Base-by-base conservation (phyloP, 2,113 vertebrate genomes). In the Catagonus wagneri region DNA sequence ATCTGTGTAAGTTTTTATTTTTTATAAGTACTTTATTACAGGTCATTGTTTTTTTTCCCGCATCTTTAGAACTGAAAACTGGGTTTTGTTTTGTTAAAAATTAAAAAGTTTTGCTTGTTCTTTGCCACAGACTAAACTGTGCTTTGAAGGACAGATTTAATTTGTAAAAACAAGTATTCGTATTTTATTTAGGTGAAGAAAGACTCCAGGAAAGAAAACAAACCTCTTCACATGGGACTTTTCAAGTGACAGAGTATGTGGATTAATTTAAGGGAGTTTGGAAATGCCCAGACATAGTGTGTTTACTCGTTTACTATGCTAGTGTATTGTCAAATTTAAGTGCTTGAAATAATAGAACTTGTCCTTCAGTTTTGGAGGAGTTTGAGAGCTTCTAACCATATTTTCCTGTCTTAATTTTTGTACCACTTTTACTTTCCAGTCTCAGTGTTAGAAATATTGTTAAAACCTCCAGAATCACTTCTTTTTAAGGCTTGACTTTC, bases 11-110 rank as follows among this genome's bases (percentile, higher is more conserved):
- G 76, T n/a, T 72, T 72, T 72, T 12, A 39, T 72, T 25, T 72
- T 71, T 94, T 65, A 61, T 50, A 90, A 86, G 39, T 86, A 72
- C 96, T 96, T 86, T 91, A 85, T 95, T 96, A 84, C 20, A 74
- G 86, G 76, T 54, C 34, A 36, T 90, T 94, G 50, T n/a, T n/a
- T n/a, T n/a, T n/a, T n/a, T n/a, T n/a, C n/a, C n/a, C n/a, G n/a
- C n/a, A n/a, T 61, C 23, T 89, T 94, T 94, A 69, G 63, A 91
- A 75, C 87, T 61, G 81, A 83, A 96, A 89, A 74, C 29, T 79
- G 11, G 50, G 23, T 17, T 54, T 54, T 54, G 16, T 25, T 29
- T 60, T 44, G 44, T 44, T 44, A 44, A 44, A 44, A 44, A 44
- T 4, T 4, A 44, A 44, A 44, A 44, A 44, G 8, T 83, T 25